phyloP scores from a whole-genome alignment of 2,888 invertebrate genomes.

The Andrena trimmerana region DNA sequence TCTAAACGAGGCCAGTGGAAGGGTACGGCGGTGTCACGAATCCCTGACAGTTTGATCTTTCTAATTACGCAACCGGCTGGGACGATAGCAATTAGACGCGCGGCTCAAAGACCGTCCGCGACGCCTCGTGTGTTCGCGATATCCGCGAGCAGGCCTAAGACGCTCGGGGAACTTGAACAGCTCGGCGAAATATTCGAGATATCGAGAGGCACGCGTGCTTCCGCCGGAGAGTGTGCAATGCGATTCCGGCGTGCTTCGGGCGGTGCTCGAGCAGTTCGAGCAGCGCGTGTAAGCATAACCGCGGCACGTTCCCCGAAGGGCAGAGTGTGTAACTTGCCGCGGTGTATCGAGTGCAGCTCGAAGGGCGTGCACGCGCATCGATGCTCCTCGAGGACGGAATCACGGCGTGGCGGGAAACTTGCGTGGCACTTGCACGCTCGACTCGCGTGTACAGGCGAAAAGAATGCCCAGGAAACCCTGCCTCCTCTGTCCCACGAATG shows the following conservation, averaged over 20 bases:
- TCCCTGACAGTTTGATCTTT: conserved; percentile 24
- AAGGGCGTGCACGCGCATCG: conserved; percentile 18
- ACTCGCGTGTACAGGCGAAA: not conserved
- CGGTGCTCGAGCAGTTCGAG: conserved; percentile 21
- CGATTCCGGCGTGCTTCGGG: conserved; percentile 1
- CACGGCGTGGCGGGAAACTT: not conserved
- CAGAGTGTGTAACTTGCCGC: conserved; percentile 40
- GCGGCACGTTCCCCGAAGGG: conserved; percentile 25
- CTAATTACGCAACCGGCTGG: conserved; percentile 11
- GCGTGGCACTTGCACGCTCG: not conserved
- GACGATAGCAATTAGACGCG: conserved; percentile 11
- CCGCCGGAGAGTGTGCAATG: not conserved
- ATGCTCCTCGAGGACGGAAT: conserved; percentile 9
- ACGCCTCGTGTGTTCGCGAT: not conserved
- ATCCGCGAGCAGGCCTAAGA: not conserved
- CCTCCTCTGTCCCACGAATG: no score
- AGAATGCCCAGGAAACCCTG: no score
- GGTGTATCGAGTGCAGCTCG: conserved; percentile 13
- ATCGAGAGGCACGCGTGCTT: conserved; percentile 3
- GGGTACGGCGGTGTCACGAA: not conserved
- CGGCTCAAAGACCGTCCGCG: not conserved
- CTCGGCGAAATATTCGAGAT: not conserved
- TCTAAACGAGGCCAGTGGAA: conserved; percentile 5
- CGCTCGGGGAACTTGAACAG: not conserved
- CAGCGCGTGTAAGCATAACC: conserved; percentile 16